phyloP scores from a whole-genome alignment of 2,797 vertebrate species.

The Pyrocephalus nanus region DNA sequence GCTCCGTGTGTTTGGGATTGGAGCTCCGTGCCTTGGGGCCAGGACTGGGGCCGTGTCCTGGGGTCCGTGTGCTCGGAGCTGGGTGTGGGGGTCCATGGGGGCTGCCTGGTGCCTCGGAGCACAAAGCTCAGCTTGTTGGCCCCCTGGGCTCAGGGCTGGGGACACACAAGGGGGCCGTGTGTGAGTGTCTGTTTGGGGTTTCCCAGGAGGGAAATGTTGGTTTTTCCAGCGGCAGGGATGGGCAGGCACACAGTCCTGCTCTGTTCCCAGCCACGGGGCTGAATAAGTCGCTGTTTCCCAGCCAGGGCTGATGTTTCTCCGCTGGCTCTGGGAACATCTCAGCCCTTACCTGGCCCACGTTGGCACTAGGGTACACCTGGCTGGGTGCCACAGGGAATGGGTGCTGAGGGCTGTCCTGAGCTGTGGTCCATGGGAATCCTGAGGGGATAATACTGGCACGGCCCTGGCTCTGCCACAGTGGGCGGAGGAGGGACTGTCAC shows the following conservation, averaged over 20 bases:
- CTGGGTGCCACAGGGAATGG: not conserved
- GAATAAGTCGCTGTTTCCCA: conserved; percentile 59
- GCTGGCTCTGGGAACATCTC: not conserved
- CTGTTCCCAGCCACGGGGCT: not conserved
- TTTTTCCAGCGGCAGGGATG: conserved; percentile 53
- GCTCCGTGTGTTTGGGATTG: rapidly evolving
- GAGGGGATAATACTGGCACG: rapidly evolving
- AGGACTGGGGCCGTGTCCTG: rapidly evolving
- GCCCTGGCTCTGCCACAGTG: rapidly evolving
- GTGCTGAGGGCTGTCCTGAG: rapidly evolving
- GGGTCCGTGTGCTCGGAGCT: rapidly evolving
- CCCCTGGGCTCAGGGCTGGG: not conserved
- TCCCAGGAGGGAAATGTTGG: not conserved
- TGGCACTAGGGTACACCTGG: not conserved
- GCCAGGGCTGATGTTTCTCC: conserved; percentile 4
- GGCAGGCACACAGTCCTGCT: conserved; percentile 35
- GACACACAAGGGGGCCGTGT: not conserved
- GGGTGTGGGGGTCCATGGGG: not conserved
- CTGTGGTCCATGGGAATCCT: not conserved
- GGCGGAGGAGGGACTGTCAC: no score
- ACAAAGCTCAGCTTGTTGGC: conserved; percentile 33
- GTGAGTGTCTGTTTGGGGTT: not conserved
- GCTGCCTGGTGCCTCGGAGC: not conserved
- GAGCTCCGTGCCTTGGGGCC: not conserved
- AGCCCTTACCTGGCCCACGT: not conserved